These are phyloP conservation scores for Diarsia mendica DNA, from an alignment of 2,888 invertebrate species.

Conservation along the genomic window DNA sequence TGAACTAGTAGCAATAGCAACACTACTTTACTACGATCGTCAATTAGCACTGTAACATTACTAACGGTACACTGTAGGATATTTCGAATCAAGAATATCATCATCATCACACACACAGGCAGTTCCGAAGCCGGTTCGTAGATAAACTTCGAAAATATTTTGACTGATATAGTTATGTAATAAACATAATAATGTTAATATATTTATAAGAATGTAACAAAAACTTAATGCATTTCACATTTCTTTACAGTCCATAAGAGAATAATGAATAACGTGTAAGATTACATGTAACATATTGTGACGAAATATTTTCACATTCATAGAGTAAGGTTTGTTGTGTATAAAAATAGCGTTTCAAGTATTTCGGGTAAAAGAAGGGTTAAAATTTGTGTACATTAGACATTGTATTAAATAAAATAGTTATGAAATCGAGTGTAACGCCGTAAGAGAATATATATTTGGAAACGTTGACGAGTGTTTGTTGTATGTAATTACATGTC, in stretches of 20 bases:
- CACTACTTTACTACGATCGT: conserved; percentile 51
- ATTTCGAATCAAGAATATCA: conserved; percentile 42
- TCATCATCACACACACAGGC: conserved; percentile 63
- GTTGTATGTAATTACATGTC: conserved; percentile 87
- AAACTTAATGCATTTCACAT: conserved; percentile 90
- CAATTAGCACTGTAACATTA: conserved; percentile 58
- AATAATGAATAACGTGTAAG: conserved; percentile 85
- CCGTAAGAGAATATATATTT: conserved; percentile 89
- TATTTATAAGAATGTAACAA: conserved; percentile 89
- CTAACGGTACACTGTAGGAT: conserved; percentile 35
- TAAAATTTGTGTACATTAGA: conserved; percentile 87
- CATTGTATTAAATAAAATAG: conserved; percentile 87
- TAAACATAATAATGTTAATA: conserved; percentile 87
- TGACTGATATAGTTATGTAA: conserved; percentile 88
- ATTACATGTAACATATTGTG: conserved; percentile 87
- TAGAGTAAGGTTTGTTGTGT: conserved; percentile 89
- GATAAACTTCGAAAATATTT: conserved; percentile 87
- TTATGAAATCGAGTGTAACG: conserved; percentile 86
- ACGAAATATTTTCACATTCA: conserved; percentile 89
- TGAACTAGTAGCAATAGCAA: conserved; percentile 24
- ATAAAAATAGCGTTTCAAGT: conserved; percentile 86
- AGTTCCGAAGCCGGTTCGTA: conserved; percentile 74
- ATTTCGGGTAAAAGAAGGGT: conserved; percentile 86
- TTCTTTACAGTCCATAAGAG: conserved; percentile 89
- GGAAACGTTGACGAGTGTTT: conserved; percentile 88